phyloP scores from a whole-genome alignment of 2,113 vertebrate species.

The Chrysochloris asiatica region DNA sequence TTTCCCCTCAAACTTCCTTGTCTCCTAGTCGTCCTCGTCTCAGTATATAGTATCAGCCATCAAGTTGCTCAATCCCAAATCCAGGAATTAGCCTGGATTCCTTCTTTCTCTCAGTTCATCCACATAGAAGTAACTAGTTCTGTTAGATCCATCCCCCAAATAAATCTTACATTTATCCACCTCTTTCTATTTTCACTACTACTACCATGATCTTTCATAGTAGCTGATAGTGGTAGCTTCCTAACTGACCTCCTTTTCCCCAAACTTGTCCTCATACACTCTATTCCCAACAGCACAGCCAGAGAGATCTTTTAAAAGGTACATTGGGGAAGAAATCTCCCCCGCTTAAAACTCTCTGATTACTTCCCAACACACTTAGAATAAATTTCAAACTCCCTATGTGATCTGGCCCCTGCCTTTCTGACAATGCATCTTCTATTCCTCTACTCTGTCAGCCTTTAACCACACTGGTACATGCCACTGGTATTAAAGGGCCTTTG shows the following conservation, averaged over 20 bases:
- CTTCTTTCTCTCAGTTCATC: neutral
- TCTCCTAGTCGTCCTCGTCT: neutral
- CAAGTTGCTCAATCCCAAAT: neutral
- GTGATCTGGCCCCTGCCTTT: neutral
- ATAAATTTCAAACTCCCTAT: slow-evolving; percentile 8
- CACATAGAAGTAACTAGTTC: neutral
- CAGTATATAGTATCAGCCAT: neutral
- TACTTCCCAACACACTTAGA: neutral
- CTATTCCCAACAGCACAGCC: neutral
- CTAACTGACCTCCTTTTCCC: neutral
- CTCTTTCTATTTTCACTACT: neutral
- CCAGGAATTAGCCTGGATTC: neutral
- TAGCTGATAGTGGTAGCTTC: neutral
- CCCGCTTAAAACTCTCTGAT: neutral
- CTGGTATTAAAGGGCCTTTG: neutral
- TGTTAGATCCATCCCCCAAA: neutral
- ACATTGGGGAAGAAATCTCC: slow-evolving; percentile 4
- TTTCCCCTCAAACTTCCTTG: neutral
- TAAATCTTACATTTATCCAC: neutral
- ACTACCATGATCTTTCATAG: neutral
- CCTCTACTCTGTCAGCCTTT: neutral
- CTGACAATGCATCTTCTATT: neutral
- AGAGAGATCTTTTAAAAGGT: neutral
- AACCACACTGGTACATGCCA: rapidly evolving
- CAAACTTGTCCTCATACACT: neutral